Conservation (phyloP, 1,140 invertebrate genomes). For the Apis florea region DNA sequence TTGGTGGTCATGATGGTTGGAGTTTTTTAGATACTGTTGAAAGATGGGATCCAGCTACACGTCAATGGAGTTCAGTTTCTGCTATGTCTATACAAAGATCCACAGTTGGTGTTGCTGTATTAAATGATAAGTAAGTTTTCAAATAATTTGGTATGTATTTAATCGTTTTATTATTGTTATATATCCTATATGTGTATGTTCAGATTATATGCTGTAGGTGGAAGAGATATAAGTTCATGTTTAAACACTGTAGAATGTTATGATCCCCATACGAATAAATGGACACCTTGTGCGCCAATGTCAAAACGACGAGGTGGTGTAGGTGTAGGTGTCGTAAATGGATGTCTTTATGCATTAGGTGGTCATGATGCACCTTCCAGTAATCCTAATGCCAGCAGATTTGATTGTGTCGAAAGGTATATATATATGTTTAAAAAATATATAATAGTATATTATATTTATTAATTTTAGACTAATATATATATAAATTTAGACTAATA, state of each 20-base stretch:
- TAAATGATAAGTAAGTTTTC: conserved; percentile 85
- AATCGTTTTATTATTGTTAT: neutral
- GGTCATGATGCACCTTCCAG: conserved; percentile 94
- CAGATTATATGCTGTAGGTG: conserved; percentile 94
- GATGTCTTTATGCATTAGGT: conserved; percentile 91
- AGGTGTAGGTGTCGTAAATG: conserved; percentile 90
- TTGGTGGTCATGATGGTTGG: conserved; percentile 97
- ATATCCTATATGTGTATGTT: conserved; percentile 49
- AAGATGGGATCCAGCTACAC: conserved; percentile 92
- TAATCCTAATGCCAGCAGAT: conserved; percentile 89
- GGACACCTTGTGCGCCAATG: conserved; percentile 94
- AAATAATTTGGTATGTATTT: neutral
- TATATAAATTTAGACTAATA: neutral
- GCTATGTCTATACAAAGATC: conserved; percentile 93
- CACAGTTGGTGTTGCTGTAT: conserved; percentile 93
- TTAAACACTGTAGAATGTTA: conserved; percentile 95
- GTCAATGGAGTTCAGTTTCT: conserved; percentile 93
- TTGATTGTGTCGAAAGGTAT: conserved; percentile 95
- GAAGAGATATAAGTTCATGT: conserved; percentile 94
- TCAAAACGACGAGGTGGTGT: conserved; percentile 93
- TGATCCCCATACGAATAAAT: conserved; percentile 94
- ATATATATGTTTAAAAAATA: neutral
- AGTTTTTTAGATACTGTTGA: conserved; percentile 96
- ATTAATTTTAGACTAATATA: conserved; percentile 50
- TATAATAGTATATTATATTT: neutral